Conservation (phyloP, 2,113 vertebrate genomes). For the Pangasianodon gigas region DNA sequence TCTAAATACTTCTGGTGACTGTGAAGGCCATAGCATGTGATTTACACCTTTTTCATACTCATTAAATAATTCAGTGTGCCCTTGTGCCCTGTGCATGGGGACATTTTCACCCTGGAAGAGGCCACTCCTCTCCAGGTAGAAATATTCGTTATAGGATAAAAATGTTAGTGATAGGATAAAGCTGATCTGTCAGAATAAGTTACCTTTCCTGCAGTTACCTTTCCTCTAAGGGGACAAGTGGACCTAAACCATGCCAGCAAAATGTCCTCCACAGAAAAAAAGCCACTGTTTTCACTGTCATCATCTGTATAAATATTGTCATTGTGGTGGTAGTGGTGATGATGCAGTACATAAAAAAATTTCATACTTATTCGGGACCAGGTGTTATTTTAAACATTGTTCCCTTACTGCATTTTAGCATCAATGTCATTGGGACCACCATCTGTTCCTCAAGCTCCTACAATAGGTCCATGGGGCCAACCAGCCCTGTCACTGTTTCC, state of each 20-base stretch:
- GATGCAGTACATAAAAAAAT: no score
- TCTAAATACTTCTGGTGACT: not conserved
- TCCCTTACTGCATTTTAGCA: slow-evolving; percentile 66
- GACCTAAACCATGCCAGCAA: not conserved
- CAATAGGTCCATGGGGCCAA: slow-evolving; percentile 74
- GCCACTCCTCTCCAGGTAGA: no score
- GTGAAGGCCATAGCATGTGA: not conserved
- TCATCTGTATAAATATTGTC: not conserved
- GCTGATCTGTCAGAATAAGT: not conserved
- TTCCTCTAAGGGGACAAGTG: not conserved
- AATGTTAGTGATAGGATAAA: no score
- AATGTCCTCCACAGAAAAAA: not conserved
- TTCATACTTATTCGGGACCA: not conserved
- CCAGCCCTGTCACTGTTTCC: slow-evolving; percentile 67
- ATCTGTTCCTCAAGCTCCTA: slow-evolving; percentile 57
- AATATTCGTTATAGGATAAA: no score
- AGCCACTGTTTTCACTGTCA: not conserved
- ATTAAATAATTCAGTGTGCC: not conserved
- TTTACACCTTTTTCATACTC: not conserved
- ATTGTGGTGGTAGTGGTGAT: not conserved
- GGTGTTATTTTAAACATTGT: not conserved
- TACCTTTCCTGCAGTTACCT: not conserved
- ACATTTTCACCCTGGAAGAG: not conserved
- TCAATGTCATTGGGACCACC: slow-evolving; percentile 70
- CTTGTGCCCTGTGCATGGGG: not conserved